Base-by-base conservation (phyloP, 2,888 invertebrate species). In the Diaprepes abbreviatus region DNA sequence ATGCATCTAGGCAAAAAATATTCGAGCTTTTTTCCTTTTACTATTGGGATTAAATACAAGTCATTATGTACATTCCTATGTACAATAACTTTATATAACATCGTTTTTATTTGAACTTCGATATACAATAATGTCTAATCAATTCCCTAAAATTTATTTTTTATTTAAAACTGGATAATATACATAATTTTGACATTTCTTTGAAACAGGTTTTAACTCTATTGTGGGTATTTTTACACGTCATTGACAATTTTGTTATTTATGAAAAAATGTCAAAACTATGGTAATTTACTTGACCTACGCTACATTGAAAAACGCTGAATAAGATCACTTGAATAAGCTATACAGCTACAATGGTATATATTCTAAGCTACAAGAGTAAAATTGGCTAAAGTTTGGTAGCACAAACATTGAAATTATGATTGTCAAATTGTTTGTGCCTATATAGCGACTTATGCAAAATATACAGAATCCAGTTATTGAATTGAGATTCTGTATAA, bases 401-500 rank as follows among this genome's bases (percentile, higher is more conserved):
- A 74, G 74, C 74, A 74, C 72, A 76, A 74, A 75, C 72, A 69
- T 74, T 67, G 58, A 73, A 69, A 66, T 63, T 65, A 24, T 77
- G 78, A 78, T 78, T 78, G 77, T 78, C 77, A 73, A 71, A 66
- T 52, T 72, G 74, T 73, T 73, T 74, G 74, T 76, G 74, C 72
- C 75, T n/a, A n/a, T n/a, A n/a, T n/a, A n/a, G n/a, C n/a, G n/a
- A n/a, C n/a, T n/a, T n/a, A n/a, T n/a, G n/a, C n/a, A n/a, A n/a
- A n/a, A n/a, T n/a, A n/a, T n/a, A n/a, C n/a, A n/a, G n/a, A n/a
- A n/a, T n/a, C n/a, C n/a, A n/a, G n/a, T n/a, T n/a, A n/a, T n/a
- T n/a, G n/a, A n/a, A n/a, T n/a, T n/a, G n/a, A n/a, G n/a, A n/a
- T n/a, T n/a, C n/a, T n/a, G n/a, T n/a, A n/a, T n/a, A n/a, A n/a